Conservation (phyloP, 2,797 vertebrate species). For the Cyprinella venusta region DNA sequence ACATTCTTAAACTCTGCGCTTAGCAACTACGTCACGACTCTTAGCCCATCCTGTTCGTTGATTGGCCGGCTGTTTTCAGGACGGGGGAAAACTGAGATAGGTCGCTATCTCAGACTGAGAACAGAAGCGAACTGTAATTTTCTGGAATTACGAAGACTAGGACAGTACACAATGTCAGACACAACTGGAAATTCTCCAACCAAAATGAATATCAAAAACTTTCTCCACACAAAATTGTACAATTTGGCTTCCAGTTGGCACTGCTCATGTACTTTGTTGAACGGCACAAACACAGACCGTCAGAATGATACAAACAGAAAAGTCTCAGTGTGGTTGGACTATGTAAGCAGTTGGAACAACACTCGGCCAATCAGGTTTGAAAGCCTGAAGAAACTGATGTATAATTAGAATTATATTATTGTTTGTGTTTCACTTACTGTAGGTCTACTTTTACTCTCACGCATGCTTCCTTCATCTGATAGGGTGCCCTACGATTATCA, state of each 20-base stretch:
- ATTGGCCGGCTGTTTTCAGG: too few species aligned
- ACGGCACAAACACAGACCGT: neutral
- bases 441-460: neutral
- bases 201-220: neutral
- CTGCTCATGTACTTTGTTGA: neutral
- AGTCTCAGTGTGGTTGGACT: neutral
- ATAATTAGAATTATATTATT: neutral
- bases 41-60: too few species aligned
- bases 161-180: neutral
- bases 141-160: too few species aligned
- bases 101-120: too few species aligned
- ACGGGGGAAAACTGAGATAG: too few species aligned
- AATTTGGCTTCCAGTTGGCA: neutral
- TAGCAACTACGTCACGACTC: too few species aligned
- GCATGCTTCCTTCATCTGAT: neutral
- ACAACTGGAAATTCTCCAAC: neutral
- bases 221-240: neutral
- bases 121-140: too few species aligned
- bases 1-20: too few species aligned
- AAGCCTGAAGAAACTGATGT: neutral
- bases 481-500: conserved; percentile 26
- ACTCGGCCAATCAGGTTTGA: neutral
- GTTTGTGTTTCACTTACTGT: neutral
- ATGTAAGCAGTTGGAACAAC: neutral
- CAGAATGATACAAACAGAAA: neutral